Conservation (phyloP, 2,888 invertebrate species). For the Drosophila pullipes region DNA sequence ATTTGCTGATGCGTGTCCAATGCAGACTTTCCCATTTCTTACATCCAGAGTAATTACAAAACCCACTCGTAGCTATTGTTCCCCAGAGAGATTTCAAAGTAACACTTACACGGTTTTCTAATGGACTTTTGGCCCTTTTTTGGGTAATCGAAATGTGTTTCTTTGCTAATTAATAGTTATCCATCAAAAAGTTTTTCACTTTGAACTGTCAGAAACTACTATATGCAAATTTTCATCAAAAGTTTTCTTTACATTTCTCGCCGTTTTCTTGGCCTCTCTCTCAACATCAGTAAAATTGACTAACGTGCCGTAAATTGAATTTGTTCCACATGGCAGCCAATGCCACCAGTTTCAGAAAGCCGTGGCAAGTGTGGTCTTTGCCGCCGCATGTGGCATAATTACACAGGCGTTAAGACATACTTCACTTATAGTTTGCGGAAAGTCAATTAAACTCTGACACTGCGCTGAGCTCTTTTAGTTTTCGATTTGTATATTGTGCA, state of each 20-base stretch:
- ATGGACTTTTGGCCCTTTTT: conserved; percentile 14
- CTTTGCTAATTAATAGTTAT: conserved; percentile 72
- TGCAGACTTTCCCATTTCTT: conserved; percentile 12
- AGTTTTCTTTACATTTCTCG: conserved; percentile 60
- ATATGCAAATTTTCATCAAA: conserved; percentile 69
- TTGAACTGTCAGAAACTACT: conserved; percentile 68
- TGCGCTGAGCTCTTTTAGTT: conserved; percentile 29
- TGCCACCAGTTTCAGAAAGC: background rate
- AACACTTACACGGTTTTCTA: background rate
- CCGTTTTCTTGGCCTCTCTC: conserved; percentile 46
- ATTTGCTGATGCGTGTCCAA: conserved; percentile 18
- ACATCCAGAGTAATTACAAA: conserved; percentile 35
- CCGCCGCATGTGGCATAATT: conserved; percentile 76
- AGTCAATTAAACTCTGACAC: conserved; percentile 71
- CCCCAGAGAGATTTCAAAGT: conserved; percentile 28
- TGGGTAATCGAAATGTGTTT: conserved; percentile 44
- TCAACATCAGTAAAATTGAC: conserved; percentile 21
- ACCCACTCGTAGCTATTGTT: conserved; percentile 3
- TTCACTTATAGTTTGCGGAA: conserved; percentile 32
- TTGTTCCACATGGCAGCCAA: conserved; percentile 51
- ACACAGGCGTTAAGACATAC: conserved; percentile 54
- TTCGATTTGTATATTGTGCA: conserved; percentile 14
- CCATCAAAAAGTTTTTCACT: conserved; percentile 59
- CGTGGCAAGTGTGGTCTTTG: conserved; percentile 36
- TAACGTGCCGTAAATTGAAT: conserved; percentile 62